These are phyloP conservation scores for Typhlichthys subterraneus DNA, from an alignment of 2,797 vertebrate genomes.

Conservation along the genomic window DNA sequence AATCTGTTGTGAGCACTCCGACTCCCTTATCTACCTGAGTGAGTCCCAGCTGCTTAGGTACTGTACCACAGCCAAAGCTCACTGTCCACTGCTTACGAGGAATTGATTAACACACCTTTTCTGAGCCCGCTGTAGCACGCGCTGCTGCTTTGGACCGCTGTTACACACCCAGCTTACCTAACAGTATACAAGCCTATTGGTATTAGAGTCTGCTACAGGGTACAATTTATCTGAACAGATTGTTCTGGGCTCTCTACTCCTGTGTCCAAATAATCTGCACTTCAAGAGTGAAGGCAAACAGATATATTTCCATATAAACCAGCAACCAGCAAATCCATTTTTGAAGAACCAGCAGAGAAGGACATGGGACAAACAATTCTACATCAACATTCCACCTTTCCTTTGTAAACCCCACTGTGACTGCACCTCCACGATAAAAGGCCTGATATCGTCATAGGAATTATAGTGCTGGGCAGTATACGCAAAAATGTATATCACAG, in stretches of 20 bases:
- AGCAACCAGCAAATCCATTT: constrained; percentile 44
- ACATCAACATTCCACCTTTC: constrained; percentile 44
- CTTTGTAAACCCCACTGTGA: constrained; percentile 31
- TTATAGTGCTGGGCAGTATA: too few relatives aligned
- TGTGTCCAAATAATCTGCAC: constrained; percentile 49
- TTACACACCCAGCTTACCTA: constrained; percentile 58
- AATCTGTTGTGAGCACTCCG: constrained; percentile 26
- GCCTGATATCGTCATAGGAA: constrained; percentile 21
- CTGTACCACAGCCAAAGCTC: constrained; percentile 48
- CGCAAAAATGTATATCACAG: too few relatives aligned
- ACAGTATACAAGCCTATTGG: constrained; percentile 16
- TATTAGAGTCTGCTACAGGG: neutral
- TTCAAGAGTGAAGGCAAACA: constrained; percentile 40
- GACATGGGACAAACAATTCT: constrained; percentile 15
- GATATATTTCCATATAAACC: constrained; percentile 43
- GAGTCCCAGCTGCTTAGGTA: constrained; percentile 50
- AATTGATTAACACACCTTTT: constrained; percentile 69
- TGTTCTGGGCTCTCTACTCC: constrained; percentile 31
- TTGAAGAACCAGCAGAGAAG: constrained; percentile 11
- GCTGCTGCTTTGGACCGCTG: constrained; percentile 66
- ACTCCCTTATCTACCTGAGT: constrained; percentile 61
- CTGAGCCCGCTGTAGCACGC: constrained; percentile 61
- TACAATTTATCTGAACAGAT: neutral
- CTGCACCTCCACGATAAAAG: constrained; percentile 45
- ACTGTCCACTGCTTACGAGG: constrained; percentile 63